Conservation (phyloP, 2,113 vertebrate genomes). For the Propithecus coquereli region DNA sequence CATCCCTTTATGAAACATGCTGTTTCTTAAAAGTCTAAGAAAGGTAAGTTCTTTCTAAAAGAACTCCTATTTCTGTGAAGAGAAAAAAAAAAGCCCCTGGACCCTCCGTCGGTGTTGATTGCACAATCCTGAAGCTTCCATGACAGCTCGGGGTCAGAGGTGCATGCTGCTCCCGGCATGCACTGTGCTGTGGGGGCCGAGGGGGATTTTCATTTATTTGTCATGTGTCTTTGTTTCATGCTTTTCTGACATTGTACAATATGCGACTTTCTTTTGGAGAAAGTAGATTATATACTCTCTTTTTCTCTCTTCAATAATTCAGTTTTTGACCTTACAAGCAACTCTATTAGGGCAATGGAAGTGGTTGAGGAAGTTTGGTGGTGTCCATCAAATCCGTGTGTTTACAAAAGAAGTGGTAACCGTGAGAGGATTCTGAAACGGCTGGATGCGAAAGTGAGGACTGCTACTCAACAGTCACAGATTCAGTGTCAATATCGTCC, state of each 20-base stretch:
- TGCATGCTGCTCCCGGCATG: too few relatives aligned
- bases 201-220: not conserved
- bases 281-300: conserved; percentile 1
- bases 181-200: not conserved
- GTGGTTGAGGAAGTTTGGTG: not conserved
- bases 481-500: not conserved
- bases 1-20: not conserved
- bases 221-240: conserved; percentile 35
- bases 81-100: not conserved
- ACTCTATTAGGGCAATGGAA: not conserved
- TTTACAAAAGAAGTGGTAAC: not conserved
- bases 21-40: not conserved
- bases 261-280: not conserved
- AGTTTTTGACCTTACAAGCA: conserved; percentile 47
- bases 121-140: not conserved
- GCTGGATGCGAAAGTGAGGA: not conserved
- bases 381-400: not conserved
- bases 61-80: not conserved
- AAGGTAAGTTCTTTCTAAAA: conserved; percentile 7
- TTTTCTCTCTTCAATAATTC: conserved; percentile 38
- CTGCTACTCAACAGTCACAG: not conserved
- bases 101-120: not conserved
- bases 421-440: not conserved
- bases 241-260: conserved; percentile 40
- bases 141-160: not conserved